Percentiles rank a stretch among this genome's conserved stretches.
These are phyloP conservation scores for Nasonia longicornis DNA, from an alignment of 1,140 invertebrate genomes.

Conservation along the genomic window DNA sequence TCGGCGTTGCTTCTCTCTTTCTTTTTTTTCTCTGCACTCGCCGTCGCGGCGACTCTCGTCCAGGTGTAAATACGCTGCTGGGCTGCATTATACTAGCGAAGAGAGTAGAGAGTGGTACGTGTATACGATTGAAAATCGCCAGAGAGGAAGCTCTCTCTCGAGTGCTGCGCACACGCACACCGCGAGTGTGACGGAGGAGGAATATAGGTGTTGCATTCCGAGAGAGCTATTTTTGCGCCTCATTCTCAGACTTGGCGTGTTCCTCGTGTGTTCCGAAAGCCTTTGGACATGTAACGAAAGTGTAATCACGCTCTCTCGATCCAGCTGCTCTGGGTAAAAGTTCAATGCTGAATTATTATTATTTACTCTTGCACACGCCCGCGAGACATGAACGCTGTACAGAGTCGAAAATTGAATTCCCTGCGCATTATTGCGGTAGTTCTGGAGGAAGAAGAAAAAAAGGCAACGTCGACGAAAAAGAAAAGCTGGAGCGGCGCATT, in stretches of 20 bases:
- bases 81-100: neutral
- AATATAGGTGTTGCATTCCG: no score
- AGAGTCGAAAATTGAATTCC: neutral
- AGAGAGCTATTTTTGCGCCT: neutral
- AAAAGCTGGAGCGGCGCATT: neutral
- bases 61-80: slow-evolving; percentile 39
- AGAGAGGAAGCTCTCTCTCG: neutral
- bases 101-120: neutral
- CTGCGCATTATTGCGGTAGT: neutral
- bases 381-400: neutral
- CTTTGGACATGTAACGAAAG: neutral
- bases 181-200: no score
- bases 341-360: neutral
- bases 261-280: neutral
- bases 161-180: no score
- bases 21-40: neutral
- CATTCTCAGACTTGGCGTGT: no score
- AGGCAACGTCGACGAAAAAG: neutral
- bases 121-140: neutral
- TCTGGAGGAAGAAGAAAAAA: neutral
- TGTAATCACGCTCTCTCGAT: neutral
- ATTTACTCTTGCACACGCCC: neutral
- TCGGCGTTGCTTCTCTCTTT: slow-evolving; percentile 13
- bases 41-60: neutral
- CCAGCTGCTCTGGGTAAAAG: neutral